Evolutionary conservation across 2,888 invertebrate genomes (phyloP).

Genomic region (Phengaris alcon): DNA sequence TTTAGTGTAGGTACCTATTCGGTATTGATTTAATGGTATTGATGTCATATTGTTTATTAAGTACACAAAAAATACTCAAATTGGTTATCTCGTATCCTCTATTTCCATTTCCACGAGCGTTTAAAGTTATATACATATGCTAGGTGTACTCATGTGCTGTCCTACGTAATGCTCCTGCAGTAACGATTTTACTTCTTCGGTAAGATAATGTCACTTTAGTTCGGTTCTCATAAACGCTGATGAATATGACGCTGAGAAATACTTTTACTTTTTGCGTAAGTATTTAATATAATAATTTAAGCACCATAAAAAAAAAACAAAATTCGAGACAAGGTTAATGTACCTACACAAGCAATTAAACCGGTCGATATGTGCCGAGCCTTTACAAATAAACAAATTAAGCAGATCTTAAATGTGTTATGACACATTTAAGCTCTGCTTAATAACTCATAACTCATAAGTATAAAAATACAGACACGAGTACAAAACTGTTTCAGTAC

Average conservation of each 20-base stretch:
- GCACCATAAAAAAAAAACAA: not conserved
- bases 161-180: too few species aligned
- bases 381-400: slow-evolving; percentile 8
- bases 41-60: too few species aligned
- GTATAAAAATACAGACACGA: too few species aligned
- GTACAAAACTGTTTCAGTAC: too few species aligned
- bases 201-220: too few species aligned
- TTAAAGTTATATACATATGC: too few species aligned
- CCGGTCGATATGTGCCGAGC: slow-evolving; percentile 11
- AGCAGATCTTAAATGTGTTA: slow-evolving; percentile 1
- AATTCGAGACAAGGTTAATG: slow-evolving; percentile 14
- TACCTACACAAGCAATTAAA: slow-evolving; percentile 4
- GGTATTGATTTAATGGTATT: not conserved
- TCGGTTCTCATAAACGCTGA: not conserved
- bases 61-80: too few species aligned
- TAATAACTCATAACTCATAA: not conserved
- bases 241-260: not conserved
- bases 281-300: not conserved
- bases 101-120: too few species aligned
- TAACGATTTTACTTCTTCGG: too few species aligned
- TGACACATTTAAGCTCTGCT: too few species aligned
- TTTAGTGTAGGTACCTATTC: not conserved
- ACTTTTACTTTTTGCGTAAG: not conserved
- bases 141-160: too few species aligned
- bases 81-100: too few species aligned